Percentiles rank a stretch among this genome's conserved stretches.
Evolutionary conservation across 1,140 invertebrate species (phyloP).

Genomic region (Trichogramma pretiosum): DNA sequence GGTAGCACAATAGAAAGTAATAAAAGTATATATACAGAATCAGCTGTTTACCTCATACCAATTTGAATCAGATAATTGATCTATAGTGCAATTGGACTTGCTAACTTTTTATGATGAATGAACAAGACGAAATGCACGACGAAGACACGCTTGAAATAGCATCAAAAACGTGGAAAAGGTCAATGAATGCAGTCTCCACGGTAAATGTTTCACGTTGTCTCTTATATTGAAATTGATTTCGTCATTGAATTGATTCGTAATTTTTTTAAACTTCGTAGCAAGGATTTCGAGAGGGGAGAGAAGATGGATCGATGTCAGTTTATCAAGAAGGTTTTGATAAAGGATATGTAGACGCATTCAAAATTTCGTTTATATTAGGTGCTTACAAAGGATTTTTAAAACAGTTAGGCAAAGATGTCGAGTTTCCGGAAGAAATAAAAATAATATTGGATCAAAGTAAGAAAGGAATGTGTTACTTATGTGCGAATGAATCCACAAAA

Average conservation of each 20-base stretch:
- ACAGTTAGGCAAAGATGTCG: conserved; percentile 13
- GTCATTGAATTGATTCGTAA: conserved; percentile 1
- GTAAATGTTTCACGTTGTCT: conserved; percentile 25
- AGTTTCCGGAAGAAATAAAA: conserved; percentile 28
- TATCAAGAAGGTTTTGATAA: conserved; percentile 51
- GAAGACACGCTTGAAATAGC: conserved; percentile 32
- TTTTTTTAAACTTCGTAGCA: conserved; percentile 32
- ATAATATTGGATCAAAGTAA: conserved; percentile 28
- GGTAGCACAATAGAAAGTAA: not conserved
- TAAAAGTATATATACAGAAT: not conserved
- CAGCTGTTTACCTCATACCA: too few species aligned
- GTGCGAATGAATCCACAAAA: conserved; percentile 19
- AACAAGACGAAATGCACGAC: too few species aligned
- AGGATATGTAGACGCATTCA: conserved; percentile 49
- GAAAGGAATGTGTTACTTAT: conserved; percentile 34
- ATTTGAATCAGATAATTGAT: too few species aligned
- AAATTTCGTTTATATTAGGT: conserved; percentile 43
- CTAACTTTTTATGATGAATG: conserved; percentile 13
- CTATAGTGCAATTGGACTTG: not conserved
- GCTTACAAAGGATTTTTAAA: conserved; percentile 37
- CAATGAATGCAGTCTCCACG: conserved; percentile 28
- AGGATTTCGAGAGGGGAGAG: conserved; percentile 49
- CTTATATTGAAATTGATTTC: not conserved
- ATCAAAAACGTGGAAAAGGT: conserved; percentile 32
- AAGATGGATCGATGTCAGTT: conserved; percentile 43